Evolutionary conservation across 2,797 vertebrate genomes (phyloP).

Genomic region (Girardinus metallicus): DNA sequence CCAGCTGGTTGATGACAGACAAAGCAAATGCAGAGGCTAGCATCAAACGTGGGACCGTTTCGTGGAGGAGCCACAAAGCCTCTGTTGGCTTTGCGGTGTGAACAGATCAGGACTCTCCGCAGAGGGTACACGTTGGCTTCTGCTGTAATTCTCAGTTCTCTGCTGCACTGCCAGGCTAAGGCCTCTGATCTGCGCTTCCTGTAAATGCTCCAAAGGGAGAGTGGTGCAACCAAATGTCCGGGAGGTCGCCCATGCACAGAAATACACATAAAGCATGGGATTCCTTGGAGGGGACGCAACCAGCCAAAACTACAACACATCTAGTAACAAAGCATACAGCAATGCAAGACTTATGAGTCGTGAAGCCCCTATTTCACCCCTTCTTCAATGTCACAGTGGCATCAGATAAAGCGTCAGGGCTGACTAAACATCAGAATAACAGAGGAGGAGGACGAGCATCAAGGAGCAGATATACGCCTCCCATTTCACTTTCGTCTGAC

Average conservation of each 20-base stretch:
- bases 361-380: conserved; percentile 32
- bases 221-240: conserved; percentile 68
- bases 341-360: conserved; percentile 9
- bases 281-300: conserved; percentile 9
- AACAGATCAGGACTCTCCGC: conserved; percentile 58
- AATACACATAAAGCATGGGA: conserved; percentile 28
- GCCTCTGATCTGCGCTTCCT: conserved; percentile 80
- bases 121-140: conserved; percentile 47
- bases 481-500: conserved; percentile 57
- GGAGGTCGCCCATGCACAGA: conserved; percentile 47
- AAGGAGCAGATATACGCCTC: conserved; percentile 58
- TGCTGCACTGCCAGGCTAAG: conserved; percentile 65
- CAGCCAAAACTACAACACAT: conserved; percentile 12
- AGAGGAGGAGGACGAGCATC: conserved; percentile 26
- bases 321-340: not conserved
- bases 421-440: conserved; percentile 52
- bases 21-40: conserved; percentile 38
- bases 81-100: conserved; percentile 49
- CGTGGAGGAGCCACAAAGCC: conserved; percentile 57
- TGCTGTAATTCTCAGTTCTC: conserved; percentile 69
- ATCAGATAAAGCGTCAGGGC: conserved; percentile 64
- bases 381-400: conserved; percentile 39
- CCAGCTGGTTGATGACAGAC: conserved; percentile 52
- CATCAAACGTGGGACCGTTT: conserved; percentile 61
- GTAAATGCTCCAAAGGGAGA: conserved; percentile 68